Evolutionary conservation across 2,888 invertebrate genomes (phyloP).

Genomic region (Cheilosia variabilis): DNA sequence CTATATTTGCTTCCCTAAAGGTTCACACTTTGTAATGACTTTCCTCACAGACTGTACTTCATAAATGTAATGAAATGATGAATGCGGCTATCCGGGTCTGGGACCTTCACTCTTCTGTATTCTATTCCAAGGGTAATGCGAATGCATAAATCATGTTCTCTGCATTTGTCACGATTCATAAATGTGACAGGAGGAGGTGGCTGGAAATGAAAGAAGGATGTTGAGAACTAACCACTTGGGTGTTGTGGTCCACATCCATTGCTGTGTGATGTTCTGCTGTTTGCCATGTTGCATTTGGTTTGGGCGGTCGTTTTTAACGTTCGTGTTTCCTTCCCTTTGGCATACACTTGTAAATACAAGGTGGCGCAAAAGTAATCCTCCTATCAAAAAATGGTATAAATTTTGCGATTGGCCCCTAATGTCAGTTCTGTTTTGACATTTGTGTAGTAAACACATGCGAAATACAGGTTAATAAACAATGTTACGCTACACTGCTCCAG

Average conservation of each 20-base stretch:
- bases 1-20: background rate
- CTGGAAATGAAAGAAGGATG: slow-evolving; percentile 37
- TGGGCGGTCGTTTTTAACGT: slow-evolving; percentile 17
- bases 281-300: slow-evolving; percentile 18
- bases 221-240: slow-evolving; percentile 28
- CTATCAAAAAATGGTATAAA: too few species aligned
- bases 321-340: slow-evolving; percentile 13
- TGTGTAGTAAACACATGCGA: too few species aligned
- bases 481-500: too few species aligned
- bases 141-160: slow-evolving; percentile 59
- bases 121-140: slow-evolving; percentile 1
- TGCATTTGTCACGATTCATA: slow-evolving; percentile 56
- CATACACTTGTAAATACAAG: too few species aligned
- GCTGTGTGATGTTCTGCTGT: slow-evolving; percentile 18
- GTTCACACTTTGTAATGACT: background rate
- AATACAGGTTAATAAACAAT: too few species aligned
- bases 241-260: slow-evolving; percentile 50
- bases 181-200: slow-evolving; percentile 21
- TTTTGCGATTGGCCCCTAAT: too few species aligned
- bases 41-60: background rate
- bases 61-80: background rate
- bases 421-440: too few species aligned
- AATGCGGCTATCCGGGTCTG: background rate
- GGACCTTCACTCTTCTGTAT: background rate
- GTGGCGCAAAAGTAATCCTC: too few species aligned